Evolutionary conservation across 1,140 invertebrate species (phyloP), one percentile per base, ranked within the genome.

Genomic region (Drosophila nannoptera): DNA sequence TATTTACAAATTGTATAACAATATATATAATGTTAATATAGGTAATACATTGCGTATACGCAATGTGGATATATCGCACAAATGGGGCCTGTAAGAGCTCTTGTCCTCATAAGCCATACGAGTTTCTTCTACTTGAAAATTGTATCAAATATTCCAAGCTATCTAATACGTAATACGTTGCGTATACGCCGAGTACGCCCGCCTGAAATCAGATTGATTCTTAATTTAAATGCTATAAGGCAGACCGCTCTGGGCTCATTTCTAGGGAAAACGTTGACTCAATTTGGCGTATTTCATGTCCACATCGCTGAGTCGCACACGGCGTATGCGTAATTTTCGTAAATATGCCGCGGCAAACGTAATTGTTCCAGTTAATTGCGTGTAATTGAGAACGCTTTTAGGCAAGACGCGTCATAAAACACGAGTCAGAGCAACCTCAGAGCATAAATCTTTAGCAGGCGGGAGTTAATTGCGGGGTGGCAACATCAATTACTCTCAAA

Each of bases 381-480:
- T 76, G 77, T 78, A 78, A 78, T 78, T 80, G 77, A 59, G 63
- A 80, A 65, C 58, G 58, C 73, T 54, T 67, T 69, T 66, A 50
- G 77, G 58, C 61, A 81, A 76, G 64, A 76, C 73, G 77, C 75
- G 52, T 69, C 77, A 78, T 78, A 78, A 81, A 75, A 69, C 69
- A 69, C 67, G 53, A 52, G 46, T 46, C 29, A 11, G 32, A 46
- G 53, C 61, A 58, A 54, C 48, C 50, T 32, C 60, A 48, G 60
- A 54, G 55, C 69, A 83, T 83, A 83, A 84, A 83, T 83, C 80
- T 80, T 73, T 52, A 59, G 14, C 60, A 58, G 60, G 60, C 67
- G 53, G 16, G 56, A 67, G 67, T 84, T 83, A 78, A 83, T 83
- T 84, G 72, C 65, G 60, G 60, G 77, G 73, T 71, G 75, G 75